Percentiles rank a stretch among this genome's conserved stretches.
Evolutionary conservation across 2,888 invertebrate species (phyloP).

Genomic region (Rosalia funebris): DNA sequence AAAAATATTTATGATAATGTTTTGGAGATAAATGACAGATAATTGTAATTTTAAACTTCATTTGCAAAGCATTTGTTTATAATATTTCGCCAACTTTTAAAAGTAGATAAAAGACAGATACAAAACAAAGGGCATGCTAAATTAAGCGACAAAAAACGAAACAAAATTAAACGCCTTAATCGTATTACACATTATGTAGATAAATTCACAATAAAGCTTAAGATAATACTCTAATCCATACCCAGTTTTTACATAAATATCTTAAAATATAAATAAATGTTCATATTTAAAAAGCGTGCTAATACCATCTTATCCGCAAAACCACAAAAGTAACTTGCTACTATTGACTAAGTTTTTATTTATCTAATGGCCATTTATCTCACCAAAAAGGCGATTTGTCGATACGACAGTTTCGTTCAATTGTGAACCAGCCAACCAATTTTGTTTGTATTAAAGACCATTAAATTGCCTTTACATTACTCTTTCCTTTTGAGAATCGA

Average conservation of each 20-base stretch:
- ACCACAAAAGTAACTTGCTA: background rate
- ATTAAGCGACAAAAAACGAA: too few species aligned
- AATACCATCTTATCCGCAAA: background rate
- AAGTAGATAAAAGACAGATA: too few species aligned
- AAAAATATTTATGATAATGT: too few species aligned
- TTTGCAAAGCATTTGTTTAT: too few species aligned
- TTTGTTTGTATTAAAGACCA: conserved; percentile 1
- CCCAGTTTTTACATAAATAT: background rate
- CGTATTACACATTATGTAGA: background rate
- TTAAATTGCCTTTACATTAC: conserved; percentile 2
- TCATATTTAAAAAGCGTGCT: conserved; percentile 2
- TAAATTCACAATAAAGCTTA: background rate
- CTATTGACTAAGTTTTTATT: conserved; percentile 1
- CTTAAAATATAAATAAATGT: background rate
- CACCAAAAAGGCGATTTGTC: background rate
- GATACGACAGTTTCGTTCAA: conserved; percentile 2
- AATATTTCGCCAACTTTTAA: too few species aligned
- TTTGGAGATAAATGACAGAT: too few species aligned
- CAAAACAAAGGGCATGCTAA: too few species aligned
- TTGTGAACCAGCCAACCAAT: background rate
- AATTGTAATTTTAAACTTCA: too few species aligned
- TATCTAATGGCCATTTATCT: conserved; percentile 1
- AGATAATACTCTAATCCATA: background rate
- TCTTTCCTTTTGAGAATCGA: background rate
- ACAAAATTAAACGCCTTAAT: too few species aligned